phyloP scores from a whole-genome alignment of 2,797 vertebrate species.

The Pyrocephalus nanus region DNA sequence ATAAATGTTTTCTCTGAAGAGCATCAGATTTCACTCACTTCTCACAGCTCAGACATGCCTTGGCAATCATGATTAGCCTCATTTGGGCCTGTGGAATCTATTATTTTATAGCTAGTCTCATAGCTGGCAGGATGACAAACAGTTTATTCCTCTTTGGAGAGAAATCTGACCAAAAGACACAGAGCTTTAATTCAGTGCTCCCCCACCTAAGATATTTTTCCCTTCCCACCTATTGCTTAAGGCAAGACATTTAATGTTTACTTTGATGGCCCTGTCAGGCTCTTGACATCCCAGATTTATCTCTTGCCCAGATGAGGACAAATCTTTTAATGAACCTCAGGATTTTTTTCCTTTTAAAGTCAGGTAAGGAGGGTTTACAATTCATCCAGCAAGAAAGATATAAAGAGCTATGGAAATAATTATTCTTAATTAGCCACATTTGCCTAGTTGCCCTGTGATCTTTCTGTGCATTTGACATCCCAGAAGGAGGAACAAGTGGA shows the following conservation, averaged over 20 bases:
- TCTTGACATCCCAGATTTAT: slow-evolving; percentile 2
- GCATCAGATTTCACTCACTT: slow-evolving; percentile 64
- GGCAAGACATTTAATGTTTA: slow-evolving; percentile 12
- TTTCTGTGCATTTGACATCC: background rate
- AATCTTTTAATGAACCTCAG: background rate
- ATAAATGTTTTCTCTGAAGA: slow-evolving; percentile 65
- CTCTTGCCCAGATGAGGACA: background rate
- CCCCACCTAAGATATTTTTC: slow-evolving; percentile 21
- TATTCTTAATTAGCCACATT: background rate
- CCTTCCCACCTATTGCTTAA: slow-evolving; percentile 18
- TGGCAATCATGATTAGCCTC: slow-evolving; percentile 64
- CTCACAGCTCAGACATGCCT: slow-evolving; percentile 59
- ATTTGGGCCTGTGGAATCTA: slow-evolving; percentile 63
- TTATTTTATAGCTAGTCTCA: slow-evolving; percentile 59
- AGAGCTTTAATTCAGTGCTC: slow-evolving; percentile 7
- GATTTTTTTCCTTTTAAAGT: background rate
- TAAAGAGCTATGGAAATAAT: background rate
- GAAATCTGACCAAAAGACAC: slow-evolving; percentile 20
- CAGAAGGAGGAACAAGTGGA: background rate
- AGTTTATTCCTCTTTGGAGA: slow-evolving; percentile 56
- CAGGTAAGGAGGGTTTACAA: background rate
- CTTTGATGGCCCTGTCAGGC: background rate
- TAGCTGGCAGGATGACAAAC: slow-evolving; percentile 61
- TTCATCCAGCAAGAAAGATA: background rate
- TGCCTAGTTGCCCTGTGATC: background rate